Evolutionary conservation across 2,113 vertebrate genomes (phyloP).

Genomic region (Naja naja): DNA sequence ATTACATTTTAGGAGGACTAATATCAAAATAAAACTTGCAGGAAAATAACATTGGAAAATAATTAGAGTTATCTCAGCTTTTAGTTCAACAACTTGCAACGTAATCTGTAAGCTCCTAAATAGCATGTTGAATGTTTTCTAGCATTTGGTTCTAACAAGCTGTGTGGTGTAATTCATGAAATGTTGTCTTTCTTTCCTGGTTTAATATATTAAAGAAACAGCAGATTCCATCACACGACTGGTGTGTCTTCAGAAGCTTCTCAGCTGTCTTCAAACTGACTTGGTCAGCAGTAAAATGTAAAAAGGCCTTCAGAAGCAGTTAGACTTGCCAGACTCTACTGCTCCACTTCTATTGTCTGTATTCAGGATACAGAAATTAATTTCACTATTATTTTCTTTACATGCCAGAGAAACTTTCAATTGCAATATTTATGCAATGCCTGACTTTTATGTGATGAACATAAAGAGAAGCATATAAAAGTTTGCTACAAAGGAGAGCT

Average conservation of each 20-base stretch:
- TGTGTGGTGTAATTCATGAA: background rate
- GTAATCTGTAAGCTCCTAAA: background rate
- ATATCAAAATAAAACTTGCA: constrained; percentile 22
- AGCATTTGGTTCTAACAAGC: background rate
- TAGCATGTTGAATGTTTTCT: background rate
- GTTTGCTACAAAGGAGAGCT: background rate
- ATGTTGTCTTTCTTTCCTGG: background rate
- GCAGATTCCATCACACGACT: background rate
- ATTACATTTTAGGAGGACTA: constrained; percentile 39
- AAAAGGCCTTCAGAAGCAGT: background rate
- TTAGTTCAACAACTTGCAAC: background rate
- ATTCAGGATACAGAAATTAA: no score
- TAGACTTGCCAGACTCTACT: background rate
- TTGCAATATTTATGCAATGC: background rate
- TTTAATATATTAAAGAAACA: background rate
- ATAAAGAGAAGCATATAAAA: background rate
- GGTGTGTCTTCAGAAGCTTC: background rate
- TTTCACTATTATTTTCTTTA: background rate
- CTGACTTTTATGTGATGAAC: background rate
- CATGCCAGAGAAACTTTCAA: background rate
- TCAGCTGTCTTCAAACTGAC: background rate
- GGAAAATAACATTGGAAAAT: constrained; percentile 16
- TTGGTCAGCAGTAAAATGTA: background rate
- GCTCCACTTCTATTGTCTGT: background rate
- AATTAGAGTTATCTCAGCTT: background rate